phyloP scores from a whole-genome alignment of 2,113 vertebrate genomes.

The Lampris megalopsis region DNA sequence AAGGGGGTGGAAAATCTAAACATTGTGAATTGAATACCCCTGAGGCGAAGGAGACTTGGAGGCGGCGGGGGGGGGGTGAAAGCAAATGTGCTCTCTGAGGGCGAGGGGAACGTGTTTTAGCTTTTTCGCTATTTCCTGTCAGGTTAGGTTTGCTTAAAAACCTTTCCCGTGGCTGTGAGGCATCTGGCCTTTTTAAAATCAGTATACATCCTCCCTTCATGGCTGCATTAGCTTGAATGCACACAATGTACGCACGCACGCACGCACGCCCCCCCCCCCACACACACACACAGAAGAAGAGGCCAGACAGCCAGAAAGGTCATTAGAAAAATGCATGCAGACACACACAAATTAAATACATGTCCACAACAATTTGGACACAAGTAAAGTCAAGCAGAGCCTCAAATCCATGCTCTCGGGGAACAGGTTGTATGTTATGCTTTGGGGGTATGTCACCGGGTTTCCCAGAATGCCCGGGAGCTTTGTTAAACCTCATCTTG shows the following conservation, averaged over 20 bases:
- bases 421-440: background rate
- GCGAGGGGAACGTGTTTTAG: conserved; percentile 15
- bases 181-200: conserved; percentile 50
- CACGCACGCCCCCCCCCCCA: background rate
- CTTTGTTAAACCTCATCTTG: background rate
- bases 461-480: background rate
- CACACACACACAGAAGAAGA: conserved; percentile 27
- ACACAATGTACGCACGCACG: conserved; percentile 7
- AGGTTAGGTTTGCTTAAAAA: conserved; percentile 56
- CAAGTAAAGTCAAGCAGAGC: background rate
- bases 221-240: conserved; percentile 14
- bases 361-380: too few species aligned
- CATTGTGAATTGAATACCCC: conserved; percentile 19
- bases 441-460: background rate
- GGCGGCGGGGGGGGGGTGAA: background rate
- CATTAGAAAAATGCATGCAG: conserved; percentile 14
- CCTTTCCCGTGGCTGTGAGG: conserved; percentile 38
- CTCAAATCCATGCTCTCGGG: background rate
- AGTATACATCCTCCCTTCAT: conserved; percentile 25
- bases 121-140: conserved; percentile 8
- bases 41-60: background rate
- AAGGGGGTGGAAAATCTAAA: conserved; percentile 33
- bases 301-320: conserved; percentile 28
- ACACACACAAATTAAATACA: background rate
- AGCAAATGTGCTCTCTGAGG: conserved; percentile 16